Base-by-base conservation (phyloP, 1,140 invertebrate genomes). In the Zaprionus camerounensis region DNA sequence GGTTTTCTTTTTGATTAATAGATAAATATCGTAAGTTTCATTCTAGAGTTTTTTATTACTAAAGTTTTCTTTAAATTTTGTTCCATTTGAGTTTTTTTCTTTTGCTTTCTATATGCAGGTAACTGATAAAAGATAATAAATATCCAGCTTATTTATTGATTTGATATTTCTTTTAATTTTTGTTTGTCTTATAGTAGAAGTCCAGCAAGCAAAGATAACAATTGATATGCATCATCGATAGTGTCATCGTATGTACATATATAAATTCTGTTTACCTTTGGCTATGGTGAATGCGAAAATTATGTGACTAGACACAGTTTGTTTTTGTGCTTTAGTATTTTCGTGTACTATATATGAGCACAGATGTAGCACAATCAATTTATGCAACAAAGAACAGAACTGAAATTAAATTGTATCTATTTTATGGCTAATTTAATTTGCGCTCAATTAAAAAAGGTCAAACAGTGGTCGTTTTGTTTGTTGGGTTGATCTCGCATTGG, bases 361-460 rank as follows among this genome's bases (percentile, higher is more conserved):
- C 24, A 64, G 41, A 24, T 51, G 49, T 64, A 70, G 13, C 57
- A 70, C 46, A 62, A 56, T 56, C 12, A 62, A 61, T 44, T 57
- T 67, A 66, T 66, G 58, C 53, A 49, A 80, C 58, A 68, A 78
- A 71, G 66, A 59, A 87, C 69, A 49, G 71, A 74, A 68, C 55
- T 69, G 69, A 75, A 90, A 90, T 90, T 77, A 85, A 90, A 82
- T 76, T 90, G 85, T 90, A 80, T 90, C 81, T 90, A 78, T 88
- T 88, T 88, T 80, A 65, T 75, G 81, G 85, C 76, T 90, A 88
- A 90, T 90, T 90, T 90, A 90, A 90, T 88, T 88, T 85, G 66
- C 71, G 82, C 81, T 85, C 85, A 88, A 90, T 88, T 88, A 88
- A 90, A 90, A 87, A 81, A 90, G 76, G 78, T 84, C 81, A 78